phyloP scores from a whole-genome alignment of 2,888 invertebrate genomes.

The Eupithecia insigniata region DNA sequence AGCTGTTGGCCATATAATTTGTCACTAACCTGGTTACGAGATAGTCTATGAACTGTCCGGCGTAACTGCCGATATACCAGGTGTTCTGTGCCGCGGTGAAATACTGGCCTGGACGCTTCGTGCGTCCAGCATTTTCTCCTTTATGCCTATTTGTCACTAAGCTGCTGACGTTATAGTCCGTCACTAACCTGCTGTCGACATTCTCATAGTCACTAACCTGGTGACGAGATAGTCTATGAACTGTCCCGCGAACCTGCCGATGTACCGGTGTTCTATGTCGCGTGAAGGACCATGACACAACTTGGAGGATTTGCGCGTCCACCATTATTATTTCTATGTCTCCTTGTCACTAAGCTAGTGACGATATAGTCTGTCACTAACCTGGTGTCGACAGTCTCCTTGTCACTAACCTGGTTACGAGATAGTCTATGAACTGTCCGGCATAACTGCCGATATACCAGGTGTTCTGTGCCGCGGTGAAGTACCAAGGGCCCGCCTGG shows the following conservation, averaged over 20 bases:
- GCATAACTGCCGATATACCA: conserved; percentile 85
- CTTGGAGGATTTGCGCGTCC: conserved; percentile 83
- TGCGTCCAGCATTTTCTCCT: conserved; percentile 84
- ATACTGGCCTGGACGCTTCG: conserved; percentile 84
- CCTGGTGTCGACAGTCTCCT: no score
- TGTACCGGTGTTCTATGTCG: conserved; percentile 84
- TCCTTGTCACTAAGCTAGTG: conserved; percentile 47
- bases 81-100: conserved; percentile 84
- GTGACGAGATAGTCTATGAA: conserved; percentile 86
- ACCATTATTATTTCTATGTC: conserved; percentile 81
- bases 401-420: conserved; percentile 76
- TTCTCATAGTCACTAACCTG: no score
- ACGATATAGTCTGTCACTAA: conserved; percentile 41
- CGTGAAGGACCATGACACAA: conserved; percentile 87
- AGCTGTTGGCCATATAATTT: no score
- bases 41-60: conserved; percentile 85
- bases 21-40: conserved; percentile 81
- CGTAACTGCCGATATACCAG: conserved; percentile 84
- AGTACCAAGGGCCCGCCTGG: conserved; percentile 87
- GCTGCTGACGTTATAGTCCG: not conserved
- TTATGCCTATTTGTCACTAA: conserved; percentile 61
- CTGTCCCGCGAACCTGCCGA: conserved; percentile 83
- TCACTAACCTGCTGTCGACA: conserved; percentile 70
- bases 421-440: conserved; percentile 84
- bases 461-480: conserved; percentile 84